A percentile compares a stretch with the other conserved stretches of the same genome.
These are phyloP conservation scores for Gavialis gangeticus DNA, from an alignment of 2,113 vertebrate species.

Conservation along the genomic window DNA sequence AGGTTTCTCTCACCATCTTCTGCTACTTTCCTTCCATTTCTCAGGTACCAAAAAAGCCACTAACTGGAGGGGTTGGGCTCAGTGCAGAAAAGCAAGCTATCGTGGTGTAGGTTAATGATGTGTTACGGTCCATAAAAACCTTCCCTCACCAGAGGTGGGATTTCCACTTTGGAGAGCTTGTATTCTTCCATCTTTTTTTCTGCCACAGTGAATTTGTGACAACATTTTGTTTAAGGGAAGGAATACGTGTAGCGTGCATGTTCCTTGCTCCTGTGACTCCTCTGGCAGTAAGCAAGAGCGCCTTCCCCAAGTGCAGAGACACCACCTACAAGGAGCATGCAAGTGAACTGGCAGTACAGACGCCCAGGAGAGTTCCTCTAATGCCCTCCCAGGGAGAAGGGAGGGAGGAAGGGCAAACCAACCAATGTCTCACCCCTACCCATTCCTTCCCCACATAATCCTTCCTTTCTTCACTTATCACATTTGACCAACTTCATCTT, in stretches of 20 bases:
- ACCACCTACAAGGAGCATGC: not conserved
- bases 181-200: not conserved
- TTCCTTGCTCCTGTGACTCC: not conserved
- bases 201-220: not conserved
- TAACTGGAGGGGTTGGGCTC: slow-evolving; percentile 6
- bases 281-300: not conserved
- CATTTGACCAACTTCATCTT: not conserved
- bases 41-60: not conserved
- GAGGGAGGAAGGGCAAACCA: not conserved
- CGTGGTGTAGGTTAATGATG: not conserved
- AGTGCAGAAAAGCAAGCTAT: not conserved
- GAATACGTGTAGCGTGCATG: not conserved
- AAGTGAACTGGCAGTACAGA: not conserved
- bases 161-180: not conserved
- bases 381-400: not conserved
- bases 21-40: not conserved
- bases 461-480: not conserved
- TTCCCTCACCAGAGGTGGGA: not conserved
- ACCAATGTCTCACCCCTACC: not conserved
- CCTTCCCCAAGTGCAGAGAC: not conserved
- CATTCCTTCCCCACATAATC: not conserved
- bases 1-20: not conserved
- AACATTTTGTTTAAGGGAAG: not conserved
- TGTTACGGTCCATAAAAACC: not conserved
- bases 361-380: not conserved